Percentiles rank a stretch among this genome's conserved stretches.
These are phyloP conservation scores for Rhodeus uyekii DNA, from an alignment of 2,797 vertebrate species.

Conservation along the genomic window DNA sequence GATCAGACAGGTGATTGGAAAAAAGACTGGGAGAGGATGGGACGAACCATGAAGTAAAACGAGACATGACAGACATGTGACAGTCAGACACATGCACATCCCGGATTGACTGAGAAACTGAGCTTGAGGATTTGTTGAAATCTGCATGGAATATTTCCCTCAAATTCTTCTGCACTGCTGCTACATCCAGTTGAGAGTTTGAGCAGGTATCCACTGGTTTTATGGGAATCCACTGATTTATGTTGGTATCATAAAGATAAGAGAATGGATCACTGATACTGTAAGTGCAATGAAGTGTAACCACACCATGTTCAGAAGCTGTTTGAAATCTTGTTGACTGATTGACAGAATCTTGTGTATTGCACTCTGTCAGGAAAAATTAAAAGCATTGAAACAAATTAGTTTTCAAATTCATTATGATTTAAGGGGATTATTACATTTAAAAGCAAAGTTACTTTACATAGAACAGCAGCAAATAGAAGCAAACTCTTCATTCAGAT, in stretches of 20 bases:
- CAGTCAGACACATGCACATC: constrained; percentile 18
- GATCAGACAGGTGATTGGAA: too few species aligned
- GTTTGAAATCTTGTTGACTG: background rate
- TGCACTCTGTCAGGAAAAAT: background rate
- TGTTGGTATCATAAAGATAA: too few species aligned
- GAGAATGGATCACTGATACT: background rate
- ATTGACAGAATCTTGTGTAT: background rate
- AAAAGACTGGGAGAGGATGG: too few species aligned
- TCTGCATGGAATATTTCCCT: too few species aligned
- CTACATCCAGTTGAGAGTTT: too few species aligned
- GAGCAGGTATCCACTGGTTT: too few species aligned
- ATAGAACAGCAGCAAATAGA: background rate
- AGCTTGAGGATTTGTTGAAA: background rate
- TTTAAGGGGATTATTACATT: background rate
- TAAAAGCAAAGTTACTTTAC: background rate
- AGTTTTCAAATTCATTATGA: too few species aligned
- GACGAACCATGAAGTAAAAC: too few species aligned
- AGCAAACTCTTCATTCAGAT: background rate
- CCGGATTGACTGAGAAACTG: constrained; percentile 39
- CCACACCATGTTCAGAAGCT: background rate
- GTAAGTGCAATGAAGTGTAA: background rate
- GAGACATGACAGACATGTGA: too few species aligned
- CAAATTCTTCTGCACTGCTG: too few species aligned
- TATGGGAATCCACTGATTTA: too few species aligned
- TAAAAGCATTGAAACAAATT: too few species aligned